A percentile compares a stretch with the other conserved stretches of the same genome.
phyloP scores from a whole-genome alignment of 1,140 invertebrate species.

The Caligus rogercresseyi region DNA sequence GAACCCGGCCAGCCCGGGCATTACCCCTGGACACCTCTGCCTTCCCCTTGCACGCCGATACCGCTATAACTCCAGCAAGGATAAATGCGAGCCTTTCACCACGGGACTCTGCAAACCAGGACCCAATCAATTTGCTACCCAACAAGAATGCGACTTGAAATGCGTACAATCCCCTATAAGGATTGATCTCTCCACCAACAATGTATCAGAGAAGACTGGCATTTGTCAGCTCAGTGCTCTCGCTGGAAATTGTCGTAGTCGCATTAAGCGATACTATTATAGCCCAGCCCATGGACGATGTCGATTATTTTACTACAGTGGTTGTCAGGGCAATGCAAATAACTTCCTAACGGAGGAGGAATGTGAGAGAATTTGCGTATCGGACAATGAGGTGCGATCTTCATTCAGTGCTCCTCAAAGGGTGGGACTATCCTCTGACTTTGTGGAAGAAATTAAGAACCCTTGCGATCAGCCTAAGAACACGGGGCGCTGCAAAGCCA shows the following conservation, averaged over 20 bases:
- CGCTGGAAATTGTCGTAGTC: constrained; percentile 1
- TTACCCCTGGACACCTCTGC: background rate
- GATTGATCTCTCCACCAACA: background rate
- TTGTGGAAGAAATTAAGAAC: constrained; percentile 20
- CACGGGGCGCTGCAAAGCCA: constrained; percentile 58
- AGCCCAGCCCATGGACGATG: constrained; percentile 44
- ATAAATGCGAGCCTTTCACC: background rate
- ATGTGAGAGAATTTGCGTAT: constrained; percentile 37
- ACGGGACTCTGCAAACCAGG: background rate
- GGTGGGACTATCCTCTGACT: background rate
- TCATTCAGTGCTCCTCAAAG: background rate
- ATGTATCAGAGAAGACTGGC: background rate
- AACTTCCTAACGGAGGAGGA: constrained; percentile 37
- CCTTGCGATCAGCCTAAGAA: constrained; percentile 57
- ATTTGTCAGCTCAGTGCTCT: background rate
- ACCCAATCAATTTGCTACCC: background rate
- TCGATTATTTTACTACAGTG: constrained; percentile 52
- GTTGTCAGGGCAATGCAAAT: constrained; percentile 56
- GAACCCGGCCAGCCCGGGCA: background rate
- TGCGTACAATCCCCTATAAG: background rate
- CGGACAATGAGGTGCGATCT: background rate
- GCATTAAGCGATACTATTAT: constrained; percentile 18
- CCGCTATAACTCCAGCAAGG: background rate
- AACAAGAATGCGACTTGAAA: background rate
- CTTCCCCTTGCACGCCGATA: background rate